Evolutionary conservation across 2,113 vertebrate species (phyloP), one percentile per base, ranked within the genome.

Genomic region (Rousettus leschenaultii): DNA sequence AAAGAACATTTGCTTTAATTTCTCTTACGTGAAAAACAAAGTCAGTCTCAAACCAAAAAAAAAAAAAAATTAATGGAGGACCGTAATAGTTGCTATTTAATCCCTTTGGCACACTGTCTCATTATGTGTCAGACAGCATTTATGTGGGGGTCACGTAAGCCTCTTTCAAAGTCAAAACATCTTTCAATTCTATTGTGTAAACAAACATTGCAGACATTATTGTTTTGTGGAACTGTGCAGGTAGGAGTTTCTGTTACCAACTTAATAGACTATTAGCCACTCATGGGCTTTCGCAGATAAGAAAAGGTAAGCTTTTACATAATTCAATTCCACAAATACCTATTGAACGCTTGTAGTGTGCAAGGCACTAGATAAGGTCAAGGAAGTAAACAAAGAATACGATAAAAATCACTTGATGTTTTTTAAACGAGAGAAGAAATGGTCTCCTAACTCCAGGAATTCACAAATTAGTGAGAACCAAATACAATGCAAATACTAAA

Each of bases 121-220:
- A 18, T 43, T 51, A 33, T 9, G 15, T 15, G 40, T 40, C 75
- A 73, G 83, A 63, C 2, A 38, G 66, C 71, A 66, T 75, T 92
- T 80, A 57, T 45, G 22, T 45, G 22, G 59, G 40, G 65, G 70
- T 80, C 61, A 61, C 11, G 12, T 68, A 65, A 71, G 38, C 22
- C 71, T 87, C n/a, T 55, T 33, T 89, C 59, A 71, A 79, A 95
- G 73, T 73, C 92, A 78, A 85, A 82, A 57, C 68, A 83, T 26
- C 71, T 86, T 86, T 63, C 55, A 70, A 15, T 53, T 74, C 73
- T 63, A 43, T 26, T 55, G 53, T 38, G 61, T 65, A 55, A 51
- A 48, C 91, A 90, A 75, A 94, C 59, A 40, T 11, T 4, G 70
- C 63, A 35, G 40, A 35, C 80, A 51, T 35, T 40, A 71, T 40